phyloP scores from a whole-genome alignment of 2,888 invertebrate genomes.

The Habroteleia sp. region DNA sequence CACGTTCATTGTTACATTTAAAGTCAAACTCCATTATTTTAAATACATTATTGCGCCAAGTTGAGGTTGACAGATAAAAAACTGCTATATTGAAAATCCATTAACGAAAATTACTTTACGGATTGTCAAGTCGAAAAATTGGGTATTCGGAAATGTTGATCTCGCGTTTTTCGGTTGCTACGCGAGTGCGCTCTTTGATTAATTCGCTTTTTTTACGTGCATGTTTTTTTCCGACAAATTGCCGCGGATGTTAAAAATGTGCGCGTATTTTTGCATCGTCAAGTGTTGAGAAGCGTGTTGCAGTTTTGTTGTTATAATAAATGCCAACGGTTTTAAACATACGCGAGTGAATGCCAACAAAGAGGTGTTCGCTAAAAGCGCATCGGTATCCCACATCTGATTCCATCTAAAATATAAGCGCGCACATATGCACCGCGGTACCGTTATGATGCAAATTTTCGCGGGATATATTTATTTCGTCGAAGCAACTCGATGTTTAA shows the following conservation, averaged over 20 bases:
- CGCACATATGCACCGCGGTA: constrained; percentile 16
- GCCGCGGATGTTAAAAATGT: constrained; percentile 22
- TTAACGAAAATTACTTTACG: constrained; percentile 45
- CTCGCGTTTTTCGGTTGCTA: constrained; percentile 2
- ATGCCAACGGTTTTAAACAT: constrained; percentile 48
- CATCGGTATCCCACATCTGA: constrained; percentile 57
- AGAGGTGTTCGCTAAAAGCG: constrained; percentile 56
- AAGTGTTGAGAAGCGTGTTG: constrained; percentile 52
- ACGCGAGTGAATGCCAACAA: constrained; percentile 54
- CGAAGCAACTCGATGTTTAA: constrained; percentile 46
- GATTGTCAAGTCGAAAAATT: constrained; percentile 47
- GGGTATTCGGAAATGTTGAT: constrained; percentile 30
- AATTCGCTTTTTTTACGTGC: constrained; percentile 6
- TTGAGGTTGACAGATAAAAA: constrained; percentile 32
- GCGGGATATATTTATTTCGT: constrained; percentile 46
- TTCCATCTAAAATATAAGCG: constrained; percentile 53
- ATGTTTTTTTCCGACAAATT: constrained; percentile 32
- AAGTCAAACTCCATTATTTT: constrained; percentile 53
- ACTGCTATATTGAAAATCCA: constrained; percentile 48
- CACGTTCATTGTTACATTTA: constrained; percentile 54
- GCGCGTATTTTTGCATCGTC: constrained; percentile 40
- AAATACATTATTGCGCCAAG: constrained; percentile 43
- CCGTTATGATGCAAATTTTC: constrained; percentile 56
- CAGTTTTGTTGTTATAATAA: constrained; percentile 57
- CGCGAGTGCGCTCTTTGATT: constrained; percentile 8